phyloP scores from a whole-genome alignment of 2,888 invertebrate genomes.

The Ichneumon xanthorius region DNA sequence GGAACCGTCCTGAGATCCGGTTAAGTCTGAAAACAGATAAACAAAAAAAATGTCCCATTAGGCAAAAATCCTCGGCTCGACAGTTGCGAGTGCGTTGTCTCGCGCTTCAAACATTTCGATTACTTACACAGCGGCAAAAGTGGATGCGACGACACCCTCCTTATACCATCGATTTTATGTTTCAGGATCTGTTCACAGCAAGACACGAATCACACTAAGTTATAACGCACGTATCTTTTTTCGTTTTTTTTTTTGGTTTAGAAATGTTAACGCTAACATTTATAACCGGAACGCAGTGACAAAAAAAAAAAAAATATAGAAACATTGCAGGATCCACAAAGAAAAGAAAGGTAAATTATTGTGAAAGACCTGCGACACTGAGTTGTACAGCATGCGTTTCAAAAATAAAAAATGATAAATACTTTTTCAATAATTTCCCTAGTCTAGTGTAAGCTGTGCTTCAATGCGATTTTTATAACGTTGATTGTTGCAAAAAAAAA shows the following conservation, averaged over 20 bases:
- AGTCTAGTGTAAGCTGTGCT: constrained; percentile 30
- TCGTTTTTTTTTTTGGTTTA: constrained; percentile 14
- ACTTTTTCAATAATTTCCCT: constrained; percentile 10
- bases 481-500: neutral
- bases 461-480: constrained; percentile 22
- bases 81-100: neutral
- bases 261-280: constrained; percentile 55
- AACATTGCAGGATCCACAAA: constrained; percentile 32
- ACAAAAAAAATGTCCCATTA: constrained; percentile 42
- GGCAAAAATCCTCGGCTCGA: neutral
- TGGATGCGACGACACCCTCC: constrained; percentile 98
- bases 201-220: constrained; percentile 56
- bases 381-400: constrained; percentile 56
- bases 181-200: constrained; percentile 91
- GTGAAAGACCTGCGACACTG: constrained; percentile 43
- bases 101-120: constrained; percentile 85
- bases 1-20: constrained; percentile 98
- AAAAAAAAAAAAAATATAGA: constrained; percentile 24
- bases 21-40: constrained; percentile 88
- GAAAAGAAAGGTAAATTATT: constrained; percentile 22
- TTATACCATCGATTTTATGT: constrained; percentile 97
- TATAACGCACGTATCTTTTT: constrained; percentile 31
- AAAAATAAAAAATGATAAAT: constrained; percentile 3
- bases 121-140: constrained; percentile 97
- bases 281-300: constrained; percentile 44